Evolutionary conservation across 2,113 vertebrate species (phyloP).

Genomic region (Falcunculus frontatus): DNA sequence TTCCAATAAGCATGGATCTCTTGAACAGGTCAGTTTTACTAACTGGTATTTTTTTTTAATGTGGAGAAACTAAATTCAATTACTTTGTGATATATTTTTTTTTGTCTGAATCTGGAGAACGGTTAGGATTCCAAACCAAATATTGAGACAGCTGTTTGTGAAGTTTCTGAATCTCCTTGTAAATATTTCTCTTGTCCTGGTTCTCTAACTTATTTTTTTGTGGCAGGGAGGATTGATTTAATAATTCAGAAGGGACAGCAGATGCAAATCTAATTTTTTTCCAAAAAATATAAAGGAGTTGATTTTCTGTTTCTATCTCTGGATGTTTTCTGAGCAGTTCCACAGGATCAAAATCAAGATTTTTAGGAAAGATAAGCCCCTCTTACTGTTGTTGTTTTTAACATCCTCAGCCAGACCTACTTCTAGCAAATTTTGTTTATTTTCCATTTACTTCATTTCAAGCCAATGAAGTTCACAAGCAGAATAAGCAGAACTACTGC

Average conservation of each 20-base stretch:
- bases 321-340: neutral
- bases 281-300: neutral
- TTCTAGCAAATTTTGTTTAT: neutral
- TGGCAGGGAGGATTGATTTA: neutral
- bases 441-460: neutral
- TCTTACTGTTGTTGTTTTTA: neutral
- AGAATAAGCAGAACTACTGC: neutral
- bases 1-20: neutral
- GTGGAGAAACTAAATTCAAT: neutral
- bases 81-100: neutral
- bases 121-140: conserved; percentile 29
- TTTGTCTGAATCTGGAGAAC: neutral
- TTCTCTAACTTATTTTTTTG: neutral
- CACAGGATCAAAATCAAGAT: neutral
- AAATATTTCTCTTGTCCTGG: neutral
- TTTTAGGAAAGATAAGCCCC: neutral
- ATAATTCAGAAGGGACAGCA: neutral
- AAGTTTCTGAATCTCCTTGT: neutral
- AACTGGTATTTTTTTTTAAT: neutral
- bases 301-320: neutral
- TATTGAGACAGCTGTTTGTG: conserved; percentile 34
- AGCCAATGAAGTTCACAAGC: neutral
- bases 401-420: neutral
- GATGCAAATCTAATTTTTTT: neutral
- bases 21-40: neutral